Conservation (phyloP, 2,797 vertebrate species). For the Acrossocheilus wenchowensis region DNA sequence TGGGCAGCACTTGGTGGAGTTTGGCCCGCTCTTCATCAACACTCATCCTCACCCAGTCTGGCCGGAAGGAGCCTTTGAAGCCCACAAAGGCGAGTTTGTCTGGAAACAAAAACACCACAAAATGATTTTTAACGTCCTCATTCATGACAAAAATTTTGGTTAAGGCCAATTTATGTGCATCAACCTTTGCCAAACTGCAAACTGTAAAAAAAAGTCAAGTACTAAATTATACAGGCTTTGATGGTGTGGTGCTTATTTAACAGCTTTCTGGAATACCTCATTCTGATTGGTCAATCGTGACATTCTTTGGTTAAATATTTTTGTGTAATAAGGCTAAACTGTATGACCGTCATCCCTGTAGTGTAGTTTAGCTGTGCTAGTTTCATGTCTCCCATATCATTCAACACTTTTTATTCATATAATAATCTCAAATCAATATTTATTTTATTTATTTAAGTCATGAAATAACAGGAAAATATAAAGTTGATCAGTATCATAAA, state of each 20-base stretch:
- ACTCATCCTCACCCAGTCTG: constrained; percentile 87
- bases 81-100: constrained; percentile 91
- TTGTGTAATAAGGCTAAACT: neutral
- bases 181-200: neutral
- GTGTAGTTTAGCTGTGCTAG: neutral
- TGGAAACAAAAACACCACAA: constrained; percentile 60
- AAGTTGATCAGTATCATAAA: neutral
- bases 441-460: too few species aligned
- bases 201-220: neutral
- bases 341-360: neutral
- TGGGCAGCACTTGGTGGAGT: constrained; percentile 90
- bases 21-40: constrained; percentile 82
- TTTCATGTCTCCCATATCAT: neutral
- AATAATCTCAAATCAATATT: neutral
- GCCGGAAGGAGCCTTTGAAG: constrained; percentile 89
- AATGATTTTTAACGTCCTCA: neutral
- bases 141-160: neutral
- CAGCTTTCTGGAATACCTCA: neutral
- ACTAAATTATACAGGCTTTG: neutral
- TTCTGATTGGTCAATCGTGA: neutral
- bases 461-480: neutral
- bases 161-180: neutral
- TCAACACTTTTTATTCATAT: neutral
- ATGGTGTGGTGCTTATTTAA: neutral
- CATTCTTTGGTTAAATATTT: neutral